phyloP scores from a whole-genome alignment of 2,888 invertebrate species.

The Yponomeuta malinellus region DNA sequence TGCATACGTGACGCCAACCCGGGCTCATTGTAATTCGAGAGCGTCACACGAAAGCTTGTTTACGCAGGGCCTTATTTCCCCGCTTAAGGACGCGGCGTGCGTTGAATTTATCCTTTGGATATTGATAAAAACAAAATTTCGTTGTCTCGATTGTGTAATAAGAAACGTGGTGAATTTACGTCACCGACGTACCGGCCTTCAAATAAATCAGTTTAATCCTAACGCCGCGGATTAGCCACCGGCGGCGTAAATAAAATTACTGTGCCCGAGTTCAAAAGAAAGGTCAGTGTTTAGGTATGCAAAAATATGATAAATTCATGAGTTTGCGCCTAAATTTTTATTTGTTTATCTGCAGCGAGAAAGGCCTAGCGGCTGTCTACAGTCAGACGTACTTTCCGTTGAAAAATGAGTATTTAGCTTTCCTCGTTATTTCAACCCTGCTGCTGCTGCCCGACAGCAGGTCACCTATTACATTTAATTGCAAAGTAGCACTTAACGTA shows the following conservation, averaged over 20 bases:
- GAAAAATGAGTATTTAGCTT: not conserved
- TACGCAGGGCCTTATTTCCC: not conserved
- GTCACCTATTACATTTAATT: too few species aligned
- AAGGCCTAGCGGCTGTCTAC: not conserved
- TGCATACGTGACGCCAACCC: not conserved
- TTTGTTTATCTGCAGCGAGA: not conserved
- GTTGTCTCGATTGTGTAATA: not conserved
- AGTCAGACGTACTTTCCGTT: not conserved
- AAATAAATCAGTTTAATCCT: not conserved
- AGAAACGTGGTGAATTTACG: not conserved
- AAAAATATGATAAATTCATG: not conserved
- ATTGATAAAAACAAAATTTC: not conserved
- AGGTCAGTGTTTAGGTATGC: not conserved
- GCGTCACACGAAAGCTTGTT: not conserved
- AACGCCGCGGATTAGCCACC: not conserved
- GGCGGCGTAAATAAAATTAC: not conserved
- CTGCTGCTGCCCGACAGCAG: not conserved
- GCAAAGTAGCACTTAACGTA: too few species aligned
- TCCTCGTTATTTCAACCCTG: not conserved
- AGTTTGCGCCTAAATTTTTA: constrained; percentile 1
- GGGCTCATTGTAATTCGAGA: not conserved
- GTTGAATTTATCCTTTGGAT: not conserved
- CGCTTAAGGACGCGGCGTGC: not conserved
- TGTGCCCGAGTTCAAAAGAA: not conserved
- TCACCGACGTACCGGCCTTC: not conserved